These are phyloP conservation scores for Cheilinus undulatus DNA, from an alignment of 2,113 vertebrate species.

Conservation along the genomic window DNA sequence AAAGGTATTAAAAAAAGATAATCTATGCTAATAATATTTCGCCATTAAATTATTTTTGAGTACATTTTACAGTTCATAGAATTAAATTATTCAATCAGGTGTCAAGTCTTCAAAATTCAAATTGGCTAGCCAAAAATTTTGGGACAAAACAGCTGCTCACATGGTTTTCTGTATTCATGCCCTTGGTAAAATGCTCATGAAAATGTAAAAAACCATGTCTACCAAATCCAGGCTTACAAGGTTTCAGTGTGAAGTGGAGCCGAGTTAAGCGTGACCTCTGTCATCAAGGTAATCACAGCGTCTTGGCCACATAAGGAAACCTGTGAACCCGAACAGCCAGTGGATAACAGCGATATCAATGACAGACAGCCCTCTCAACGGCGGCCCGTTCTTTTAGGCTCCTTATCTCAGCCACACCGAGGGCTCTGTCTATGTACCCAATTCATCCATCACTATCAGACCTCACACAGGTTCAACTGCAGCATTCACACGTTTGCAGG, in stretches of 20 bases:
- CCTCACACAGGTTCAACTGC: slow-evolving; percentile 60
- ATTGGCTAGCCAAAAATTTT: no score
- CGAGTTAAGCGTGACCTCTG: slow-evolving; percentile 32
- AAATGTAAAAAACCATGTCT: not conserved
- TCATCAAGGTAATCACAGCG: slow-evolving; percentile 49
- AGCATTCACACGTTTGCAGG: slow-evolving; percentile 35
- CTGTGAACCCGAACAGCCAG: slow-evolving; percentile 46
- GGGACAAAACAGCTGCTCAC: not conserved
- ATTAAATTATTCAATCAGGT: not conserved
- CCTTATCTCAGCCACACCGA: slow-evolving; percentile 71
- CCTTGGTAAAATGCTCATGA: not conserved
- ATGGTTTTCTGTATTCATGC: not conserved
- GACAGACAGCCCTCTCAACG: slow-evolving; percentile 66
- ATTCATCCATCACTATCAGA: slow-evolving; percentile 78
- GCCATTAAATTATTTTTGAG: no score
- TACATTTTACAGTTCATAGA: no score
- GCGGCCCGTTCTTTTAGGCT: slow-evolving; percentile 59
- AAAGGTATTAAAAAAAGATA: no score
- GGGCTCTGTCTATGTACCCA: slow-evolving; percentile 52
- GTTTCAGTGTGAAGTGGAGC: slow-evolving; percentile 21
- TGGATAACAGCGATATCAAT: slow-evolving; percentile 71
- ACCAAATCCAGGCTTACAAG: not conserved
- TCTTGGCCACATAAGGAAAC: slow-evolving; percentile 42
- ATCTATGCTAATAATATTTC: no score
- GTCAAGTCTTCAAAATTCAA: no score